Percentiles rank a stretch among this genome's conserved stretches.
phyloP scores from a whole-genome alignment of 2,797 vertebrate species.

The Tenualosa thibaudeaui region DNA sequence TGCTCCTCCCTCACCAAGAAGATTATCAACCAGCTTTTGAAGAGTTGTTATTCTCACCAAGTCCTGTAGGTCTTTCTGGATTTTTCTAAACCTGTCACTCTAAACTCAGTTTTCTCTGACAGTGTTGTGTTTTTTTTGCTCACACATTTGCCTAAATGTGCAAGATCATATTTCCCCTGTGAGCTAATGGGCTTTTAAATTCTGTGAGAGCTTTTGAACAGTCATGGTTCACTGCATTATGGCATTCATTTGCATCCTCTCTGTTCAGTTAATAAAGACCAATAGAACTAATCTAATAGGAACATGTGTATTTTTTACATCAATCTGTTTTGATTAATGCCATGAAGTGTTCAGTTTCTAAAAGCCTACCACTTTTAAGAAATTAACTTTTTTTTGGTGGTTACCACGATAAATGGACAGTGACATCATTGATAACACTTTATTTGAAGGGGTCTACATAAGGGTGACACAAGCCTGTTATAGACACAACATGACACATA shows the following conservation, averaged over 20 bases:
- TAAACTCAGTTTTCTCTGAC: not conserved
- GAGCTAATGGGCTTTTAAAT: not conserved
- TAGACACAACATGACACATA: no score
- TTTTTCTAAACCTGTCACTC: not conserved
- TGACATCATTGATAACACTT: not conserved
- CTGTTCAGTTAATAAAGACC: not conserved
- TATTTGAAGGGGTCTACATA: no score
- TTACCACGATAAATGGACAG: not conserved
- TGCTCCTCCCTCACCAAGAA: not conserved
- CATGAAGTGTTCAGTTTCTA: no score
- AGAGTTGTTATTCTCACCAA: not conserved
- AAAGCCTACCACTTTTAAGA: no score
- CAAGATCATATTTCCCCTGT: not conserved
- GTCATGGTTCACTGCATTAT: not conserved
- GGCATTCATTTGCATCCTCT: not conserved
- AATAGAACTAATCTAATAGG: not conserved
- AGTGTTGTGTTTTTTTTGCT: not conserved
- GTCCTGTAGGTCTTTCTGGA: not conserved
- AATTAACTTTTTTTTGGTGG: not conserved
- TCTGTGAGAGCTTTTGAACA: not conserved
- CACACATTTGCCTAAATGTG: conserved; percentile 3
- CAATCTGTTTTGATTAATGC: not conserved
- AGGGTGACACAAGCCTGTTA: no score
- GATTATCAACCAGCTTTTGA: not conserved
- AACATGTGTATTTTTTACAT: not conserved